Evolutionary conservation across 2,888 invertebrate genomes (phyloP).

Genomic region (Achlya flavicornis): DNA sequence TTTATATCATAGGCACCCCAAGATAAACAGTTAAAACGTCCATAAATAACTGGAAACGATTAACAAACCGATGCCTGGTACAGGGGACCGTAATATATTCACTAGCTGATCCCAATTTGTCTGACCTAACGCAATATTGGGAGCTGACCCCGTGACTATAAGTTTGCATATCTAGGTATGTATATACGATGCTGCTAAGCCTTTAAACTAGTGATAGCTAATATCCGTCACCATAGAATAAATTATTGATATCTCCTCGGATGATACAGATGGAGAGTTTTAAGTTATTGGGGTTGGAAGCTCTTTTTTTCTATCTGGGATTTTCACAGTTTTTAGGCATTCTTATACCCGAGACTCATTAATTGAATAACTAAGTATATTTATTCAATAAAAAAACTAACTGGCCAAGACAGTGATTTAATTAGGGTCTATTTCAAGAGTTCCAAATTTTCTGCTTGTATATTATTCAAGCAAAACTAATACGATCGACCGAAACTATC

Average conservation of each 20-base stretch:
- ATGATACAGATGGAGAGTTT: not conserved
- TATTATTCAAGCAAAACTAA: too few relatives aligned
- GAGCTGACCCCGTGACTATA: constrained; percentile 53
- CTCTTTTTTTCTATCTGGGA: too few relatives aligned
- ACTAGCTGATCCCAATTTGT: constrained; percentile 82
- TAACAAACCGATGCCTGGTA: constrained; percentile 78
- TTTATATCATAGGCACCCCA: constrained; percentile 23
- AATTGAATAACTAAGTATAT: too few relatives aligned
- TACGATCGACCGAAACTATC: too few relatives aligned
- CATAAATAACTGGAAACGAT: constrained; percentile 80
- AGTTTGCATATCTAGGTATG: constrained; percentile 52
- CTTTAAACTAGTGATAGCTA: constrained; percentile 37
- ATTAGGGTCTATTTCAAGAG: too few relatives aligned
- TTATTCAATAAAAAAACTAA: too few relatives aligned
- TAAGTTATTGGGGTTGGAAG: not conserved
- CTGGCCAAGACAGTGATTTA: too few relatives aligned
- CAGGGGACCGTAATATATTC: constrained; percentile 80
- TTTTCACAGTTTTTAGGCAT: not conserved
- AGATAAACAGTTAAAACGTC: constrained; percentile 55
- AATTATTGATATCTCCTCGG: not conserved
- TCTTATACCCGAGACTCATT: not conserved
- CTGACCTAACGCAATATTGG: constrained; percentile 81
- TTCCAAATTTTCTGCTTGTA: too few relatives aligned
- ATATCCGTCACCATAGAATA: not conserved
- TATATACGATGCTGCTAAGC: constrained; percentile 37